Evolutionary conservation across 2,888 invertebrate genomes (phyloP), one percentile per base, ranked within the genome.

Genomic region (Gnatocerus cornutus): DNA sequence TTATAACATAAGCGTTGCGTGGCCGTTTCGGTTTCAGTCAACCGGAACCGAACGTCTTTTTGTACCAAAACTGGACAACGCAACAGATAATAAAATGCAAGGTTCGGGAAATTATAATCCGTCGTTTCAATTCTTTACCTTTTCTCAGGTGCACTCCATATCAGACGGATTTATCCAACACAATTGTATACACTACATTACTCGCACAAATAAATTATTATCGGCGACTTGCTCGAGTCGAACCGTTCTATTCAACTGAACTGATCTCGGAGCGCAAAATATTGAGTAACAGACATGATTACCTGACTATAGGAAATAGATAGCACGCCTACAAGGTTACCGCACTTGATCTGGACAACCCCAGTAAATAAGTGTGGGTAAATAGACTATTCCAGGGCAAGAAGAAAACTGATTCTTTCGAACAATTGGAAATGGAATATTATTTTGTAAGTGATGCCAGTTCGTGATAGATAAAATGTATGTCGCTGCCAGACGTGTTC

Each of bases 241-340:
- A 46, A 56, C 46, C 45, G 16, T 65, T 46, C 55, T n/a, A 16
- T 56, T 37, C 55, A 46, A 65, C 66, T 67, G 59, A 56, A 65
- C 48, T 10, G 65, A 65, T 65, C 65, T 45, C 37, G 53, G 16
- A 39, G 53, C 63, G 63, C 45, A 45, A 66, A 67, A 67, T 67
- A 59, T 67, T 59, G 52, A 58, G 52, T 65, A 64, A 64, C 48
- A 33, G 33, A 16, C 37, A 56, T 65, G 48, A 65, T 56, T 65
- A 65, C 56, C 53, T 64, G 64, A 10, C 63, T 45, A 64, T 64
- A 64, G 56, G 56, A 56, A 65, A 55, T 41, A 37, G 64, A 55
- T 65, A 65, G 56, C 46, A 46, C 10, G 37, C 45, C 21, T 33
- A 56, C 64, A 64, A 64, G 64, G 64, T 53, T 64, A 14, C 45